Evolutionary conservation across 2,888 invertebrate species (phyloP), one percentile per base, ranked within the genome.

Genomic region (Eupithecia exiguata): DNA sequence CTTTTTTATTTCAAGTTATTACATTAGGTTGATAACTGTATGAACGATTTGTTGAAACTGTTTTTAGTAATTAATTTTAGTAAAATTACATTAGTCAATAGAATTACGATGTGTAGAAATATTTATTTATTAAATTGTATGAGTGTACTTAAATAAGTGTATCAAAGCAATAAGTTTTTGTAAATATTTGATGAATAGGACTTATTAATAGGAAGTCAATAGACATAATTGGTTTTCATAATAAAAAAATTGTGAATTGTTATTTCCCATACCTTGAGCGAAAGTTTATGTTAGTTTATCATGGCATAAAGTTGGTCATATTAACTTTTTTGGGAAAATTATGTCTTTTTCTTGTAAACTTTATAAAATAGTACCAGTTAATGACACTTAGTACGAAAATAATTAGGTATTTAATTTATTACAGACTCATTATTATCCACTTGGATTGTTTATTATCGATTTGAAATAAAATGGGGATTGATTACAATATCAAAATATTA

Each of bases 131-230:
- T 43, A 69, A 73, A 66, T 65, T 74, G 68, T 70, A 72, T 68
- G 70, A 43, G 70, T 77, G 74, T 74, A 30, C 71, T 75, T 74
- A 74, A 12, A 71, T 65, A 75, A 73, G 74, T 78, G 77, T 78
- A 80, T 75, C 72, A 73, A 78, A 82, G 78, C 79, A 79, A 81
- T 81, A 83, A 81, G 77, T 77, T 75, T 77, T 71, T 87, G 85
- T 87, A 87, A 83, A 87, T 87, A 87, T 77, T 83, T 58, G 14
- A 46, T 35, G 25, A 66, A 70, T 70, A 73, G n/a, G 62, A 62
- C 21, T 72, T 69, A 68, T 62, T 38, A 66, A 66, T 72, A 74
- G 12, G 63, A 46, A 68, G 65, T 66, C 66, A 66, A 43, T 66
- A 66, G 38, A n/a, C 12, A 65, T 65, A 65, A 62, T 18, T 18